Percentiles rank a stretch among this genome's conserved stretches.
These are phyloP conservation scores for Odocoileus hemionus DNA, from an alignment of 2,113 vertebrate species.

Conservation along the genomic window DNA sequence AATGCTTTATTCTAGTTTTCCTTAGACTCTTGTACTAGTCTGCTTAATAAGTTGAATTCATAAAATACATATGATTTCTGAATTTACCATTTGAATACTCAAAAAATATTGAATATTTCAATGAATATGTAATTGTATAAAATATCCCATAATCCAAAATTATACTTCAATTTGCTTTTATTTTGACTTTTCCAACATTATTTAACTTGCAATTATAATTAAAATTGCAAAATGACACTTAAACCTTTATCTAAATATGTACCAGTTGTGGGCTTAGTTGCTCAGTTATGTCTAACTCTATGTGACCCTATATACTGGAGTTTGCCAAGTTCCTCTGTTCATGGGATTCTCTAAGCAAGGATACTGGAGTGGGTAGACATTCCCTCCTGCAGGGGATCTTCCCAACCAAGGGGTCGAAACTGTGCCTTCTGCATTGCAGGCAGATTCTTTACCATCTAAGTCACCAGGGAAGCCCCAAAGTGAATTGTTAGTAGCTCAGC, in stretches of 20 bases:
- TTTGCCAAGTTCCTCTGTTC: background rate
- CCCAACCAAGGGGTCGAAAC: background rate
- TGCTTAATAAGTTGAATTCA: background rate
- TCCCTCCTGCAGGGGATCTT: background rate
- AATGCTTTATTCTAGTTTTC: background rate
- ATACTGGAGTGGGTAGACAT: background rate
- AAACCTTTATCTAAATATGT: background rate
- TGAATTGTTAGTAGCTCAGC: background rate
- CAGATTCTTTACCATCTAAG: background rate
- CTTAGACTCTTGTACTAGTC: background rate
- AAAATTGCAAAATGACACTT: background rate
- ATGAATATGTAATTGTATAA: background rate
- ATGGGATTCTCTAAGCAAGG: background rate
- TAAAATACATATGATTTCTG: background rate
- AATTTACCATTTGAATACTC: background rate
- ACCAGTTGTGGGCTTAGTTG: background rate
- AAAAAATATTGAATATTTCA: background rate
- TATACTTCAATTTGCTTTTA: background rate
- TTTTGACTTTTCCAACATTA: background rate
- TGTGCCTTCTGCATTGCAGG: background rate
- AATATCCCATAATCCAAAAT: background rate
- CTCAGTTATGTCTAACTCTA: background rate
- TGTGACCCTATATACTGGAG: background rate
- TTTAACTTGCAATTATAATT: background rate
- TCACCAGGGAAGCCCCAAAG: background rate